Conservation (phyloP, 2,797 vertebrate genomes). For the Darevskia mixta region DNA sequence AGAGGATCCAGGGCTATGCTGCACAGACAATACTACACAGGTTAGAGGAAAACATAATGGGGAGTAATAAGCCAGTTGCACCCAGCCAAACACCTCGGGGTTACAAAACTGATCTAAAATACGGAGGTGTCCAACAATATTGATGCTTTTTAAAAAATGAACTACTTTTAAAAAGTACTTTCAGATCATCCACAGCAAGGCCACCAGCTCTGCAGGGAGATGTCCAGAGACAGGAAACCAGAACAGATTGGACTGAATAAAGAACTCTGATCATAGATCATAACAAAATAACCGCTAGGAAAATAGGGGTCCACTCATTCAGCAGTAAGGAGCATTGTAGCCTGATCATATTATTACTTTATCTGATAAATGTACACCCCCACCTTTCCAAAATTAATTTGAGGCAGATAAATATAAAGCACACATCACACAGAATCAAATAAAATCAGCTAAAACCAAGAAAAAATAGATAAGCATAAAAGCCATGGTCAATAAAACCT, state of each 20-base stretch:
- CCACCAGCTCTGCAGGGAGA: background rate
- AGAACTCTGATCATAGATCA: background rate
- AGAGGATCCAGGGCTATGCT: slow-evolving; percentile 97
- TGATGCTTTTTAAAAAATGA: background rate
- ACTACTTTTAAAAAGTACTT: background rate
- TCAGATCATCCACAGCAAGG: background rate
- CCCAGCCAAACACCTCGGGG: background rate
- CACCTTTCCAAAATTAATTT: background rate
- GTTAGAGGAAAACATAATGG: background rate
- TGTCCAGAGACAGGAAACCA: no score
- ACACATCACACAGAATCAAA: background rate
- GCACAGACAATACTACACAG: slow-evolving; percentile 31
- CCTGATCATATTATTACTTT: no score
- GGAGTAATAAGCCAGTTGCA: background rate
- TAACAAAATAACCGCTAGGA: background rate
- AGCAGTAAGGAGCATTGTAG: background rate
- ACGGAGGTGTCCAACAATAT: background rate
- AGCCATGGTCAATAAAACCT: background rate
- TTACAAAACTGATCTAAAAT: background rate
- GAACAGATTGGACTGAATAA: background rate
- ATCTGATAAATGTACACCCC: background rate
- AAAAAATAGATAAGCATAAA: background rate
- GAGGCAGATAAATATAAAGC: background rate
- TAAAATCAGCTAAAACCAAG: background rate
- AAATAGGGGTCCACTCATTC: background rate